Evolutionary conservation across 2,888 invertebrate genomes (phyloP).

Genomic region (Agapetus fuscipes): DNA sequence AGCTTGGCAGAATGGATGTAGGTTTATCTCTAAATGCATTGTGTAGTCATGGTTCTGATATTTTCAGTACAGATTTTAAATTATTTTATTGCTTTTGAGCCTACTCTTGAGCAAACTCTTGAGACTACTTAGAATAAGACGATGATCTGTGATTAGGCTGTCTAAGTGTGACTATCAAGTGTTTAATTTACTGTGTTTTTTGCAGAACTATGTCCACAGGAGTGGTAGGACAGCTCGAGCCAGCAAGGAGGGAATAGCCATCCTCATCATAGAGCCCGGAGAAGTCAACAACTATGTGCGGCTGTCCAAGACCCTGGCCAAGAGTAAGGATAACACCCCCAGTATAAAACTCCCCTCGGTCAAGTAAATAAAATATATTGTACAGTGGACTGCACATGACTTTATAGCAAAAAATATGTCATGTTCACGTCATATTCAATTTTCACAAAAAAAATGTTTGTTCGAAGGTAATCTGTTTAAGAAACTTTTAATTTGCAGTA

Average conservation of each 20-base stretch:
- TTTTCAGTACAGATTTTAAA: too few relatives aligned
- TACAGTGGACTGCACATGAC: too few relatives aligned
- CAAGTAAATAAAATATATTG: conserved; percentile 8
- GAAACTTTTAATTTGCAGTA: neutral
- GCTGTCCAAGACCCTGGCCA: conserved; percentile 73
- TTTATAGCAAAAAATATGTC: too few relatives aligned
- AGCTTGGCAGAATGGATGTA: too few relatives aligned
- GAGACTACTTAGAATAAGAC: too few relatives aligned
- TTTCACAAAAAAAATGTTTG: neutral
- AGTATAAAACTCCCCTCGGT: conserved; percentile 5
- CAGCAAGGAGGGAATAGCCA: conserved; percentile 76
- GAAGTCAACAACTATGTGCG: conserved; percentile 73
- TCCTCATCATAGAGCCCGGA: conserved; percentile 82
- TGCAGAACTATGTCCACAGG: conserved; percentile 85
- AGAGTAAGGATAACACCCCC: conserved; percentile 63
- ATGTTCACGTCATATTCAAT: too few relatives aligned
- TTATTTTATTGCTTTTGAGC: too few relatives aligned
- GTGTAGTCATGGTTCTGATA: too few relatives aligned
- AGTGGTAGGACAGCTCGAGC: conserved; percentile 96
- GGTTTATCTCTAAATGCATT: too few relatives aligned
- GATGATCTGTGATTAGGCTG: too few relatives aligned
- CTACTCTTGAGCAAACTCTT: too few relatives aligned
- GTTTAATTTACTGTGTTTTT: conserved; percentile 18
- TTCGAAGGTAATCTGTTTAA: conserved; percentile 3
- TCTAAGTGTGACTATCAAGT: too few relatives aligned